Evolutionary conservation across 2,797 vertebrate genomes (phyloP).

Genomic region (Numenius phaeopus): DNA sequence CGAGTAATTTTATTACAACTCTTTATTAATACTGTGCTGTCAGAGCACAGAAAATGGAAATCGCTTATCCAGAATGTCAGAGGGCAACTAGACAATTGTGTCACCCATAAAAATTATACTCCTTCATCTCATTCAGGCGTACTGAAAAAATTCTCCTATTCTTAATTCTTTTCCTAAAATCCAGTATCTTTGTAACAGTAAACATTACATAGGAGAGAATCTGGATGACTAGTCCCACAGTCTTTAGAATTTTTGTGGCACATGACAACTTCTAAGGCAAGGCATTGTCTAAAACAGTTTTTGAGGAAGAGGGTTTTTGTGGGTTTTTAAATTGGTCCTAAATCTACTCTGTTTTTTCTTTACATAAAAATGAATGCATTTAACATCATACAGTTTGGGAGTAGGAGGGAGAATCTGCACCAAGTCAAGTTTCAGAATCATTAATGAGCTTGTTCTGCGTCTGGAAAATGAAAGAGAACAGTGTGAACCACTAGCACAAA

Average conservation of each 20-base stretch:
- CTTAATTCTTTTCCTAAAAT: background rate
- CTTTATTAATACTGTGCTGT: background rate
- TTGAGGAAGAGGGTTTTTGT: background rate
- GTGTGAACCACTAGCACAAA: background rate
- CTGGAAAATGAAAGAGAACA: background rate
- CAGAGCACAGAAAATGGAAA: constrained; percentile 37
- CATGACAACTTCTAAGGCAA: background rate
- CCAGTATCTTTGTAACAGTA: background rate
- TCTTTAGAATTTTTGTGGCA: background rate
- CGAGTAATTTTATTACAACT: constrained; percentile 8
- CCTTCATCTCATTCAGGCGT: background rate
- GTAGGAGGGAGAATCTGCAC: constrained; percentile 6
- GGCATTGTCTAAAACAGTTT: background rate
- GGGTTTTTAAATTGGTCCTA: background rate
- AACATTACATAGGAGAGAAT: background rate
- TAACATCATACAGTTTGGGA: background rate
- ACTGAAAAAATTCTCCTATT: background rate
- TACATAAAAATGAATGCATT: background rate
- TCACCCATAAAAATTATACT: background rate
- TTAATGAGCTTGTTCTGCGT: background rate
- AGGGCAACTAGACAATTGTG: background rate
- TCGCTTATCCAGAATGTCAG: constrained; percentile 16
- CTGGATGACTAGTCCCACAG: background rate
- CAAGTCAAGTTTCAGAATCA: constrained; percentile 21
- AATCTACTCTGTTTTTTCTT: background rate